Conservation (phyloP, 2,888 invertebrate genomes). For the Imbricaverruca yamaguchii region DNA sequence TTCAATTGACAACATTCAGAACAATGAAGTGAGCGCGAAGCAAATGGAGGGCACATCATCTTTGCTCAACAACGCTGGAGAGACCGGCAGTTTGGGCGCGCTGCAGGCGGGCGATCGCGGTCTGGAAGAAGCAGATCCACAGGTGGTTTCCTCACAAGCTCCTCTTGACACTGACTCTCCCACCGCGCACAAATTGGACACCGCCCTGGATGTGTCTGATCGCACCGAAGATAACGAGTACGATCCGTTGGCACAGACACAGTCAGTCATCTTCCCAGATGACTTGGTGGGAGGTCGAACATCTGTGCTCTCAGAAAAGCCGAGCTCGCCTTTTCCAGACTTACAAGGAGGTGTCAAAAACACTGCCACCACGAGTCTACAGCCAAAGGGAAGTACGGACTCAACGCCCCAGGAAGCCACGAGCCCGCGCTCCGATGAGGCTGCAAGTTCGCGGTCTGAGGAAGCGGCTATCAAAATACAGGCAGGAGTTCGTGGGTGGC, state of each 20-base stretch:
- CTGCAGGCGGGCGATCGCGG: background rate
- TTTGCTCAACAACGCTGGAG: background rate
- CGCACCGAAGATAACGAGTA: slow-evolving; percentile 31
- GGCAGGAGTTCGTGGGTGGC: slow-evolving; percentile 59
- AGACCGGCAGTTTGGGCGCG: background rate
- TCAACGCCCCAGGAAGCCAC: too few relatives aligned
- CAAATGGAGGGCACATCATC: background rate
- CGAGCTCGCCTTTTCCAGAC: slow-evolving; percentile 1
- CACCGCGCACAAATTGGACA: background rate
- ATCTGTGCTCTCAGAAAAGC: background rate
- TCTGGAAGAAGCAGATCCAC: background rate
- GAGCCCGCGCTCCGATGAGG: too few relatives aligned
- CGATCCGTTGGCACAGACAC: background rate
- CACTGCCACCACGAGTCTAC: too few relatives aligned
- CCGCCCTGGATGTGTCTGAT: slow-evolving; percentile 33
- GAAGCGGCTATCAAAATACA: slow-evolving; percentile 54
- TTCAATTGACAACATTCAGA: too few relatives aligned
- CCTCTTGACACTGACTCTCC: background rate
- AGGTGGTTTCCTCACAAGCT: background rate
- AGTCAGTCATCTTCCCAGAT: background rate
- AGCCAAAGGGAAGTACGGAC: too few relatives aligned
- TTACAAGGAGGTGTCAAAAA: background rate
- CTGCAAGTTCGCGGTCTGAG: slow-evolving; percentile 11
- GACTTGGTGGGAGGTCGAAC: background rate
- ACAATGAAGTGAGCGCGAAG: background rate